phyloP scores from a whole-genome alignment of 2,113 vertebrate species.

The Nicator chloris region DNA sequence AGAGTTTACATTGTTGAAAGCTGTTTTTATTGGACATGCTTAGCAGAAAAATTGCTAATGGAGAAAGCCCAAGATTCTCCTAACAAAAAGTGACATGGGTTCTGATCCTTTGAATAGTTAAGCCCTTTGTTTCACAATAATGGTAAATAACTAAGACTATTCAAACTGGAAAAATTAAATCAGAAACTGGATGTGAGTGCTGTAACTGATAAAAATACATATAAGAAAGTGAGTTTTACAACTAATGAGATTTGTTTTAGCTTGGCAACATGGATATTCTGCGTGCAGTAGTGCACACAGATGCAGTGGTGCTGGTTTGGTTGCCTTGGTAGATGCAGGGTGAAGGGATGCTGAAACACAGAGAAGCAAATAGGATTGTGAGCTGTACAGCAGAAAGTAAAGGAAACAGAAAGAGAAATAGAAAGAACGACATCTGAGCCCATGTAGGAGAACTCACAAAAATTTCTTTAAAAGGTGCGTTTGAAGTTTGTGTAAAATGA shows the following conservation, averaged over 20 bases:
- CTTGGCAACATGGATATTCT: not conserved
- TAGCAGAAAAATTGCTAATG: not conserved
- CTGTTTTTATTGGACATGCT: not conserved
- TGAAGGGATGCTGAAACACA: not conserved
- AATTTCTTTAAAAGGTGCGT: not conserved
- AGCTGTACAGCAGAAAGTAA: not conserved
- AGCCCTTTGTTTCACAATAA: not conserved
- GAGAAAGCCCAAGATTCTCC: not conserved
- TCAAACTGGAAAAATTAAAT: not conserved
- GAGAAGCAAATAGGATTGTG: not conserved
- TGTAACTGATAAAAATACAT: not conserved
- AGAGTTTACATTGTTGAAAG: not conserved
- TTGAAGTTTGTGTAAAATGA: conserved; percentile 7
- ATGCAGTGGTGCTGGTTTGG: accelerated
- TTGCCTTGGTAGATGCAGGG: not conserved
- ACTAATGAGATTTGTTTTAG: not conserved
- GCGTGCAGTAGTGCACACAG: not conserved
- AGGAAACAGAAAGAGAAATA: not conserved
- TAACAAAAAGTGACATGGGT: not conserved
- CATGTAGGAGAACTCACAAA: not conserved
- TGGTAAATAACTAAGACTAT: not conserved
- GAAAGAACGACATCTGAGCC: not conserved
- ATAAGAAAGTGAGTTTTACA: not conserved
- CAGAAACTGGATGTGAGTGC: not conserved
- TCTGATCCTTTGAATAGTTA: not conserved